These are phyloP conservation scores for Hydroisotoma schaefferi DNA, from an alignment of 2,888 invertebrate species.

Conservation along the genomic window DNA sequence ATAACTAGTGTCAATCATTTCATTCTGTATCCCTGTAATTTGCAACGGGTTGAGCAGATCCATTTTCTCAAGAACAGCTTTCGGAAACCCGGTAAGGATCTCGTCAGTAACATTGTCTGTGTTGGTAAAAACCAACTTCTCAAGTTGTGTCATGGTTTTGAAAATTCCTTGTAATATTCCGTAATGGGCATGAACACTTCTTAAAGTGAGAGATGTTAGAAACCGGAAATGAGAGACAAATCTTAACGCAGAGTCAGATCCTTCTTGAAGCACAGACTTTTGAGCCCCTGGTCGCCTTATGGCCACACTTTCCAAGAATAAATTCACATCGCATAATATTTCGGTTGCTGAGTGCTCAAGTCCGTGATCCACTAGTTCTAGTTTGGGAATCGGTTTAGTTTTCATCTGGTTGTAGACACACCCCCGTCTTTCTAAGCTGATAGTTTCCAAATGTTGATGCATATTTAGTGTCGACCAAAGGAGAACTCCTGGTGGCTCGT, in stretches of 20 bases:
- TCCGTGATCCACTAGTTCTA: conserved; percentile 18
- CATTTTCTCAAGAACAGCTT: conserved; percentile 25
- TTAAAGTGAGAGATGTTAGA: conserved; percentile 19
- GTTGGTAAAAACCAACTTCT: conserved; percentile 24
- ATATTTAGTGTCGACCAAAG: conserved; percentile 30
- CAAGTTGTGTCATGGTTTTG: conserved; percentile 24
- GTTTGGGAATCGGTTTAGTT: conserved; percentile 22
- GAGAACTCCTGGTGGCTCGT: conserved; percentile 28
- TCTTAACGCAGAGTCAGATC: conserved; percentile 24
- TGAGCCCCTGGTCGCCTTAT: conserved; percentile 14
- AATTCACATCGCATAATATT: conserved; percentile 30
- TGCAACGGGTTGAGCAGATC: conserved; percentile 34
- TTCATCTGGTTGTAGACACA: conserved; percentile 22
- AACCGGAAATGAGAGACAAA: conserved; percentile 31
- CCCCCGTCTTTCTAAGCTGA: conserved; percentile 25
- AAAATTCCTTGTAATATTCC: conserved; percentile 34
- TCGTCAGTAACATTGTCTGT: conserved; percentile 30
- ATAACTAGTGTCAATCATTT: neutral
- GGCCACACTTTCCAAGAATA: conserved; percentile 27
- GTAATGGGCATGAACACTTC: conserved; percentile 34
- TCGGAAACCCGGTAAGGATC: conserved; percentile 32
- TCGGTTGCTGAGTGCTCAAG: conserved; percentile 32
- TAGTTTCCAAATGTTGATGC: conserved; percentile 24
- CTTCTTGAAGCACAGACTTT: conserved; percentile 32
- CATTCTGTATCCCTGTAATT: conserved; percentile 1